Base-by-base conservation (phyloP, 2,888 invertebrate genomes). In the Drosophila ezoana region DNA sequence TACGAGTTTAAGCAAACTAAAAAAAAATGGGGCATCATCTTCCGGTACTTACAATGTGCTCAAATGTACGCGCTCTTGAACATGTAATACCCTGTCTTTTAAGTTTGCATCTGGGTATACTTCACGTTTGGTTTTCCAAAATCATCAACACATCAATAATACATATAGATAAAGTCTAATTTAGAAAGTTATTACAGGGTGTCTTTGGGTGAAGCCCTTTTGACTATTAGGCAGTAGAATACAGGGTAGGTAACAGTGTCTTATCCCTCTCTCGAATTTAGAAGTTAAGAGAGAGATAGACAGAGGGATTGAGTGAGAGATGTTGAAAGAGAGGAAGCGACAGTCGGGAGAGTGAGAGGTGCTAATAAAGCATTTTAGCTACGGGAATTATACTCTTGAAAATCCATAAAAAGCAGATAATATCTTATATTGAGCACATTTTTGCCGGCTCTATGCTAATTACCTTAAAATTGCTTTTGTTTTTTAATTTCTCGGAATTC, bases 1-100 rank as follows among this genome's bases (percentile, higher is more conserved):
- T 10, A 13, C 28, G 23, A 53, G 57, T 61, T 37, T 54, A 56
- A 54, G 58, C 35, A 61, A 70, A 76, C 73, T 66, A 37, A 52
- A 63, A 52, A 63, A 56, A 40, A 56, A 40, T 20, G 37, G 11
- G 14, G 13, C 28, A 28, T 8, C 41, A 61, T 38, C 54, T 35
- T n/a, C 6, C 16, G 14, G 6, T 11, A 1, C 1, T 18, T 18
- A 23, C 28, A 8, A 8, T 28, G 23, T 49, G 43, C 51, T 37
- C 14, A 38, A 28, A 44, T 45, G 37, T 56, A 45, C 53, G 8
- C 53, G 48, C 60, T 60, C 45, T 53, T 8, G 10, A 40, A 20
- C 35, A 6, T 23, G 9, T 6, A 11, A 16, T 35, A 49, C 54
- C 23, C 20, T 48, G 14, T 35, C 35, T 16, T 14, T 28, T 8